Percentiles rank a stretch among this genome's conserved stretches.
These are phyloP conservation scores for Aegotheles bennettii DNA, from an alignment of 2,113 vertebrate genomes.

Conservation along the genomic window DNA sequence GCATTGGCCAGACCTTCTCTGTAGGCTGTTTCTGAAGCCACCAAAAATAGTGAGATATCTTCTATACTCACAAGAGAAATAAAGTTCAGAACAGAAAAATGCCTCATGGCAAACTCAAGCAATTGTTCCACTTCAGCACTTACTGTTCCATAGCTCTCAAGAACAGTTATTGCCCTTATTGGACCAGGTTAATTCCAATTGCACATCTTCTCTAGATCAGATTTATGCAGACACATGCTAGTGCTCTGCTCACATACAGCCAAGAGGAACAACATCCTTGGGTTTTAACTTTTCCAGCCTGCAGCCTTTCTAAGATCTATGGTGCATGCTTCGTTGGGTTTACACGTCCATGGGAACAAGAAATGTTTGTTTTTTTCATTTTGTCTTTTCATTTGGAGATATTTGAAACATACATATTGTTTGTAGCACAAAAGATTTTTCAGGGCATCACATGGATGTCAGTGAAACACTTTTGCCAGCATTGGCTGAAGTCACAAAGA, in stretches of 20 bases:
- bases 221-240: not conserved
- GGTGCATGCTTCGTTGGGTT: not conserved
- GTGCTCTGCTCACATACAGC: not conserved
- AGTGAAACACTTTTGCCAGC: not conserved
- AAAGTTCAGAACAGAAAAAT: not conserved
- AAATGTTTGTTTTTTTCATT: not conserved
- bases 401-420: not conserved
- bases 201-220: not conserved
- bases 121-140: not conserved
- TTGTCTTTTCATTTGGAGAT: not conserved
- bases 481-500: not conserved
- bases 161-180: not conserved
- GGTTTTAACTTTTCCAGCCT: not conserved
- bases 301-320: not conserved
- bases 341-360: not conserved
- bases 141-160: not conserved
- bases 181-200: not conserved
- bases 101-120: not conserved
- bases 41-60: not conserved
- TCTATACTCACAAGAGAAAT: not conserved
- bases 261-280: not conserved
- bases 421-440: not conserved
- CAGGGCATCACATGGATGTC: not conserved
- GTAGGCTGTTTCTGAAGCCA: not conserved
- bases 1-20: not conserved